Evolutionary conservation across 2,888 invertebrate species (phyloP).

Genomic region (Ophion ventricosus): DNA sequence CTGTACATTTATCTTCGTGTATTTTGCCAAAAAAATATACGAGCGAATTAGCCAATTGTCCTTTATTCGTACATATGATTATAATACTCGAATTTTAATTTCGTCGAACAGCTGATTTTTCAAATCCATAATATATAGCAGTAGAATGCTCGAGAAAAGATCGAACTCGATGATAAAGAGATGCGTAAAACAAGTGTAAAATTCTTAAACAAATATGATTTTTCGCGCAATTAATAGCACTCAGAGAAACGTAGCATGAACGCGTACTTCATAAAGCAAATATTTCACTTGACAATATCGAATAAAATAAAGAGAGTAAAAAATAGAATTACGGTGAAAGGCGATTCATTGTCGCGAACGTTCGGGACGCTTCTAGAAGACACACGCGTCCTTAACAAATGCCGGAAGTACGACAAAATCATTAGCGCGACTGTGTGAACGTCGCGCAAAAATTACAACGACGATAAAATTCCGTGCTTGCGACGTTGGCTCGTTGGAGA

Average conservation of each 20-base stretch:
- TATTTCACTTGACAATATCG: neutral
- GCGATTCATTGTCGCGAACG: slow-evolving; percentile 16
- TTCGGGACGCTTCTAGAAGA: slow-evolving; percentile 65
- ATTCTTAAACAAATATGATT: neutral
- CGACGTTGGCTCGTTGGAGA: neutral
- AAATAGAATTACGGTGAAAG: neutral
- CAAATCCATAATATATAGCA: neutral
- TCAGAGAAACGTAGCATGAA: neutral
- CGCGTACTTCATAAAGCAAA: neutral
- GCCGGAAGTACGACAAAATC: slow-evolving; percentile 72
- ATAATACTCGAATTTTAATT: neutral
- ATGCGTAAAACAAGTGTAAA: neutral
- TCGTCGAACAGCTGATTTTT: neutral
- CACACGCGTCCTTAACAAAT: slow-evolving; percentile 69
- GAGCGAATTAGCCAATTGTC: neutral
- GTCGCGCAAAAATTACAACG: neutral
- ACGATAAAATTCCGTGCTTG: neutral
- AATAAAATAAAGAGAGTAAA: neutral
- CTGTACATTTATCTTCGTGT: neutral
- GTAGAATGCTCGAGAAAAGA: neutral
- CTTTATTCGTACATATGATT: neutral
- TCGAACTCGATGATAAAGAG: neutral
- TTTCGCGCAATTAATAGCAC: neutral
- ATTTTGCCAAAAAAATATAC: neutral
- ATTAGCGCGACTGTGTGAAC: slow-evolving; percentile 8